Evolutionary conservation across 2,888 invertebrate species (phyloP).

Genomic region (Pteria penguin): DNA sequence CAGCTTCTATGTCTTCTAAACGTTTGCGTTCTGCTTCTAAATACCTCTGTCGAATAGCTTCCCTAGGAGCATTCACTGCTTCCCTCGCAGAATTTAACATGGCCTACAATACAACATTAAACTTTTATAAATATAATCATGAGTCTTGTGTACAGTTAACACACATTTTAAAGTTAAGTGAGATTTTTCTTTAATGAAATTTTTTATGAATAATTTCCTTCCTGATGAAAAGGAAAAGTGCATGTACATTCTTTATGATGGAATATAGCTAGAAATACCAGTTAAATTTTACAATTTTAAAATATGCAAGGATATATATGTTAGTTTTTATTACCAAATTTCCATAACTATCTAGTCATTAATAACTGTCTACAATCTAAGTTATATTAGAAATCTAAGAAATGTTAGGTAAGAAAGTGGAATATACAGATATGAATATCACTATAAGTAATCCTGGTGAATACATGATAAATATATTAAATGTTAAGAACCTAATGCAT

Average conservation of each 20-base stretch:
- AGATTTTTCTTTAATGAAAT: too few relatives aligned
- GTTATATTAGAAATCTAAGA: too few relatives aligned
- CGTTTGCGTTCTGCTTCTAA: conserved; percentile 76
- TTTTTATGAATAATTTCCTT: too few relatives aligned
- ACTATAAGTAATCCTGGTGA: too few relatives aligned
- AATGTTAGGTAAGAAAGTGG: too few relatives aligned
- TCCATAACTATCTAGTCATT: background rate
- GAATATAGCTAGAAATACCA: background rate
- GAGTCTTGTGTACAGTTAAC: too few relatives aligned
- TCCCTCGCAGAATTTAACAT: conserved; percentile 72
- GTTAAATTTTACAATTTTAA: background rate
- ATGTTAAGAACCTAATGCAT: too few relatives aligned
- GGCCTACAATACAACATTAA: conserved; percentile 58
- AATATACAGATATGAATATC: too few relatives aligned
- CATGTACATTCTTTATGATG: too few relatives aligned
- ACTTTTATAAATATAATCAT: background rate
- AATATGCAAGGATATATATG: background rate
- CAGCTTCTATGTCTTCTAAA: conserved; percentile 75
- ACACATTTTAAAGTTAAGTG: too few relatives aligned
- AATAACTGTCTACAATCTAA: background rate
- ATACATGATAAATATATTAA: too few relatives aligned
- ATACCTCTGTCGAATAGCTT: conserved; percentile 78
- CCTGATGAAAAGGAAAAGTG: too few relatives aligned
- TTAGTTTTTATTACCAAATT: background rate
- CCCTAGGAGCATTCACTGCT: conserved; percentile 74